These are phyloP conservation scores for Pluvialis apricaria DNA, from an alignment of 2,113 vertebrate genomes.

Conservation along the genomic window DNA sequence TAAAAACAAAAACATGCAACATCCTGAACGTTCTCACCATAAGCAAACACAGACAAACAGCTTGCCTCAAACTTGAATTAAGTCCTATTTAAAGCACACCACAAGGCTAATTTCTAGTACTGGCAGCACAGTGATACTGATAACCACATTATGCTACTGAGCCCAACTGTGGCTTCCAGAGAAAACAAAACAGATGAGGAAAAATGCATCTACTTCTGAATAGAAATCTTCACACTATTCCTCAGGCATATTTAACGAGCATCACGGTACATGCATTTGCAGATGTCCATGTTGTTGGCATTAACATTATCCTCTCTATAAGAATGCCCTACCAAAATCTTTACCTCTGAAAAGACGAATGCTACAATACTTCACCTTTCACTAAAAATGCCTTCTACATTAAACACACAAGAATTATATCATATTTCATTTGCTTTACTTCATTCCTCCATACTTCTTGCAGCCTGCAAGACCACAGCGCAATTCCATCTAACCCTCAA, in stretches of 20 bases:
- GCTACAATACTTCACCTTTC: background rate
- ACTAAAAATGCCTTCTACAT: background rate
- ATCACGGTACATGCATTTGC: background rate
- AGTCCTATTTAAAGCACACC: slow-evolving; percentile 41
- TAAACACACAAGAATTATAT: background rate
- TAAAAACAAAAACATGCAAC: slow-evolving; percentile 22
- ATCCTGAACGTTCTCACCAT: background rate
- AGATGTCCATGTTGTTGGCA: background rate
- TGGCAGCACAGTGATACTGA: slow-evolving; percentile 20
- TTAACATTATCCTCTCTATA: background rate
- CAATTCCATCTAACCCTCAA: slow-evolving; percentile 1
- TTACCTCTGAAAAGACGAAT: background rate
- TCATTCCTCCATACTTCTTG: background rate
- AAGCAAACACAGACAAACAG: slow-evolving; percentile 41
- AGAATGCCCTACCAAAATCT: background rate
- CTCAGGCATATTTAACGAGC: background rate
- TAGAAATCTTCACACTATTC: background rate
- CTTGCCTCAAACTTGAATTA: slow-evolving; percentile 41
- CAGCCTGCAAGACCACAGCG: background rate
- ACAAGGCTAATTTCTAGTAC: slow-evolving; percentile 44
- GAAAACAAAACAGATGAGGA: slow-evolving; percentile 27
- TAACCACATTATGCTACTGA: slow-evolving; percentile 29
- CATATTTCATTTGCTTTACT: background rate
- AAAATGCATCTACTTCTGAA: background rate
- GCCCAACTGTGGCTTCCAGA: slow-evolving; percentile 6